Base-by-base conservation (phyloP, 2,797 vertebrate species). In the Parambassis ranga region DNA sequence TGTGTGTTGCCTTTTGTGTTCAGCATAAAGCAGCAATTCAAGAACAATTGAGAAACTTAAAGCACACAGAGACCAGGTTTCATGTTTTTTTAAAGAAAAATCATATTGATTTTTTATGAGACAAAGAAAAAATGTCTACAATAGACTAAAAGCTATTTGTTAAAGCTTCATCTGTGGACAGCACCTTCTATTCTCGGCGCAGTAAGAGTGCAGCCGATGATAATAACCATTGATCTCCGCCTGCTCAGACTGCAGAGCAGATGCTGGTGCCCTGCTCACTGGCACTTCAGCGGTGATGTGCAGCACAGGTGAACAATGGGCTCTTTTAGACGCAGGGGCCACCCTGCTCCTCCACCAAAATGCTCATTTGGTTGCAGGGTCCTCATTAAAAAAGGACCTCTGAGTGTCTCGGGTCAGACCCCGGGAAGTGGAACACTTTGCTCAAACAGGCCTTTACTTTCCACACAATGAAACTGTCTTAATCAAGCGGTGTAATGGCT, bases 381-480 rank as follows among this genome's bases (percentile, higher is more conserved):
- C 6, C 41, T 31, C 8, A 14, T 74, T 30, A 32, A 26, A n/a
- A 75, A 50, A 6, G n/a, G 46, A 60, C 58, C 48, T 41, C 20
- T 2, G 61, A 10, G 43, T 31, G 65, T 46, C 36, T 49, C 35
- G 5, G 83, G 78, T 87, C 81, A 81, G 58, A 51, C 51, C 28
- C 49, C 47, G 28, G 70, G 60, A 80, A 51, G 43, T 56, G 38
- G 43, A 35, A 14, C 51, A 61, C 64, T 73, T 60, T 57, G 28
- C 68, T 44, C 49, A 32, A 67, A 59, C 60, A 75, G 59, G 38
- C 38, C 23, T 27, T 46, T 35, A 28, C 49, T 63, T 60, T 26
- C 33, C 57, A 32, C 62, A 76, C 51, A 84, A 65, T 74, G 58
- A 55, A 68, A 46, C 4, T n/a, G 48, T 65, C 66, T 46, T 59